Percentiles rank a stretch among this genome's conserved stretches.
Evolutionary conservation across 2,888 invertebrate species (phyloP).

Genomic region (Chouioia cunea): DNA sequence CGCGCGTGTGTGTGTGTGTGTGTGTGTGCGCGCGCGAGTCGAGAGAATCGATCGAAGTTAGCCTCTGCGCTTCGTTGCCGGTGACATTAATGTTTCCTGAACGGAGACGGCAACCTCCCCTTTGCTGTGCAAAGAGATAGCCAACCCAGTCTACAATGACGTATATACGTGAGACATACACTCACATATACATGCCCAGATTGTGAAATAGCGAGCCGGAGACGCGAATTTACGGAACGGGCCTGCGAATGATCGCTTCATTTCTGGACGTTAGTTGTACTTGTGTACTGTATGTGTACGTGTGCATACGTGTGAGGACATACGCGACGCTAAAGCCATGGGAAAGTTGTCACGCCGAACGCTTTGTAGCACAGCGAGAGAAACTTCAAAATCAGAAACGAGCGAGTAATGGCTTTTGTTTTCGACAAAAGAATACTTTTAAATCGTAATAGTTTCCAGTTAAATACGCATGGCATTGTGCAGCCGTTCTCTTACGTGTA

Average conservation of each 20-base stretch:
- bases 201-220: slow-evolving; percentile 45
- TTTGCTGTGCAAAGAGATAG: slow-evolving; percentile 49
- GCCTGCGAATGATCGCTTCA: slow-evolving; percentile 50
- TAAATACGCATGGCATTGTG: neutral
- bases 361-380: neutral
- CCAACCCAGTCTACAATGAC: slow-evolving; percentile 48
- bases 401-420: slow-evolving; percentile 36
- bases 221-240: slow-evolving; percentile 48
- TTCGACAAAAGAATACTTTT: slow-evolving; percentile 30
- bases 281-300: neutral
- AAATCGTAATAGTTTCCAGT: slow-evolving; percentile 22
- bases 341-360: slow-evolving; percentile 16
- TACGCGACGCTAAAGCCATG: slow-evolving; percentile 12
- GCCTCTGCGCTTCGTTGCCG: slow-evolving; percentile 55
- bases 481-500: too few relatives aligned
- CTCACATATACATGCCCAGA: slow-evolving; percentile 48
- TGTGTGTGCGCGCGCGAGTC: slow-evolving; percentile 8
- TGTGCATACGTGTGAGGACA: too few relatives aligned
- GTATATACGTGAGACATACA: slow-evolving; percentile 61
- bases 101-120: slow-evolving; percentile 40
- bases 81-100: slow-evolving; percentile 64
- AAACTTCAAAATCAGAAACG: slow-evolving; percentile 34
- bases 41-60: slow-evolving; percentile 53
- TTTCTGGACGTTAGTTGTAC: slow-evolving; percentile 45
- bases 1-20: slow-evolving; percentile 12